Base-by-base conservation (phyloP, 2,888 invertebrate species). In the Volucella bombylans region DNA sequence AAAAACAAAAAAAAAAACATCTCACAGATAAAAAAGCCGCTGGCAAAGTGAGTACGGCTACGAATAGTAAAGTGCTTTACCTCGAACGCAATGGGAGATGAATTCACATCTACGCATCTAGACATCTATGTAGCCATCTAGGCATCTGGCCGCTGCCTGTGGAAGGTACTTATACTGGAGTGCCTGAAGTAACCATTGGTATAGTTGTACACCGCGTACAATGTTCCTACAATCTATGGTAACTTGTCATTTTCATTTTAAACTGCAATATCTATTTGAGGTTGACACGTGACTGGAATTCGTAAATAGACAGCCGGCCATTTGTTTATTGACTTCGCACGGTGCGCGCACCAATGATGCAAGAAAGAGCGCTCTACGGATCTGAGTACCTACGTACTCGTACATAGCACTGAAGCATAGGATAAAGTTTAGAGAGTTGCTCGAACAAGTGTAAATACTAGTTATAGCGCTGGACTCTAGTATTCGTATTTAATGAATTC, bases 191-290 rank as follows among this genome's bases (percentile, higher is more conserved):
- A 23, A 11, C 8, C 38, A 23, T 18, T 14, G n/a, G 55, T 31
- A 49, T 23, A 57, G 55, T 49, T 39, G 55, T 55, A 23, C 10
- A 14, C 39, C 50, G 45, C 31, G 43, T 49, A 23, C 41, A 62
- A 31, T 31, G 31, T 31, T 31, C 31, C 31, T 38, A 47, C 65
- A 65, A 55, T 83, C 78, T 78, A 64, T 49, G 79, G 69, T 71
- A 83, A 83, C 83, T 83, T 83, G 83, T 83, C 83, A 80, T 83
- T 83, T 83, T 83, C 80, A 65, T 74, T 74, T 79, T 65, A 68
- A 83, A 74, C 82, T 69, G 68, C 67, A 74, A 80, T 83, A 83
- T 83, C 83, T 83, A 80, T 83, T 79, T 83, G 83, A 65, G 80
- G 80, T 61, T 74, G 80, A 79, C 83, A 74, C 83, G 83, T 83